These are phyloP conservation scores for Eutolmus rufibarbis DNA, from an alignment of 2,888 invertebrate genomes.

Conservation along the genomic window DNA sequence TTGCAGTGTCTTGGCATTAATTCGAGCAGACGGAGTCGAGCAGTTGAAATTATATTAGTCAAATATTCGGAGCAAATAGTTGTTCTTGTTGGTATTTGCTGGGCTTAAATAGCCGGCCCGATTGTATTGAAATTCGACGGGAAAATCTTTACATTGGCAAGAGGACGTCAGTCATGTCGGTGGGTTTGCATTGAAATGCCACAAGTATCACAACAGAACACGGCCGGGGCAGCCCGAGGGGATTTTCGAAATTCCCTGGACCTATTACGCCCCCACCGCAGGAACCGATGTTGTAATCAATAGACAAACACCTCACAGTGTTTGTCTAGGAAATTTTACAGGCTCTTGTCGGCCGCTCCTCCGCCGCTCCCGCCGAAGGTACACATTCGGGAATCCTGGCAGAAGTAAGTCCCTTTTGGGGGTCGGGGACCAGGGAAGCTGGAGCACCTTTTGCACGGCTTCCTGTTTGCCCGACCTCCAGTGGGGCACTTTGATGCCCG, in stretches of 20 bases:
- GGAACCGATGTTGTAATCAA: slow-evolving; percentile 32
- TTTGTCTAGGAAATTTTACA: slow-evolving; percentile 18
- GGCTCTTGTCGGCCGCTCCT: background rate
- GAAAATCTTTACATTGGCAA: background rate
- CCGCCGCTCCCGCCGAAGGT: background rate
- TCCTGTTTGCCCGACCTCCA: background rate
- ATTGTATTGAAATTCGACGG: background rate
- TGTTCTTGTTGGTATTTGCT: background rate
- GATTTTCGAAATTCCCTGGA: background rate
- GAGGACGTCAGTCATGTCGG: background rate
- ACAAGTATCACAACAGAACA: background rate
- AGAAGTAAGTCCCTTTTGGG: background rate
- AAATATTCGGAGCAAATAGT: background rate
- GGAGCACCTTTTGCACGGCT: slow-evolving; percentile 1
- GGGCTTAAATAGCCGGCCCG: background rate
- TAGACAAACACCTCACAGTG: slow-evolving; percentile 36
- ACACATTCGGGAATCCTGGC: background rate
- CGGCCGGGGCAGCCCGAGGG: background rate
- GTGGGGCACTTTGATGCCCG: background rate
- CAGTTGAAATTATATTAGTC: background rate
- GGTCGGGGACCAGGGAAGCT: background rate
- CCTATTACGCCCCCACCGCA: slow-evolving; percentile 15
- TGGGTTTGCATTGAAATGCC: background rate
- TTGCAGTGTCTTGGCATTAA: background rate
- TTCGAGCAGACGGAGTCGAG: background rate